A percentile compares a stretch with the other conserved stretches of the same genome.
Evolutionary conservation across 2,888 invertebrate species (phyloP).

Genomic region (Galeruca laticollis): DNA sequence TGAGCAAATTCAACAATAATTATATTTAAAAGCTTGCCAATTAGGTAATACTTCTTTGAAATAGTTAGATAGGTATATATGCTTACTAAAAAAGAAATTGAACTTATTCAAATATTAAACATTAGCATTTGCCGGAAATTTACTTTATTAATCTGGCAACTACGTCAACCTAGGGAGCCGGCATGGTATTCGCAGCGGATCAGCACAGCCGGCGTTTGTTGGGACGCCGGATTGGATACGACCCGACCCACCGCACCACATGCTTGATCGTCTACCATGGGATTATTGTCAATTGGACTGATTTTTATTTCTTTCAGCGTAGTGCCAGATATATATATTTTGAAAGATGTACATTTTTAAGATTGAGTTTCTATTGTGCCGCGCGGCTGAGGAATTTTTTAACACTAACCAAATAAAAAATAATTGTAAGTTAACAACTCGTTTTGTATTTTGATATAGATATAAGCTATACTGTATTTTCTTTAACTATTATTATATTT

Average conservation of each 20-base stretch:
- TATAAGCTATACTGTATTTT: background rate
- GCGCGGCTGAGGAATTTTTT: background rate
- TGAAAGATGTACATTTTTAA: background rate
- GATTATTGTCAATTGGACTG: constrained; percentile 45
- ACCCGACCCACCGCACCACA: constrained; percentile 60
- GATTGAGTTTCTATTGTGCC: background rate
- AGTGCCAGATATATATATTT: background rate
- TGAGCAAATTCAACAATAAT: too few relatives aligned
- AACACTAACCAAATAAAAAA: background rate
- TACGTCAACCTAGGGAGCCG: constrained; percentile 52
- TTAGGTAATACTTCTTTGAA: too few relatives aligned
- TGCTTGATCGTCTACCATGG: constrained; percentile 51
- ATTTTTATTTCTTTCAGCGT: background rate
- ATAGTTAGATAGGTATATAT: too few relatives aligned
- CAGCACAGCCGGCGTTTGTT: constrained; percentile 53
- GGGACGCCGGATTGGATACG: constrained; percentile 31
- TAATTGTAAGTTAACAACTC: background rate
- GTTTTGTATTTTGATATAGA: background rate
- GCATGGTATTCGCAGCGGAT: constrained; percentile 53
- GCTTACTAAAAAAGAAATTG: too few relatives aligned
- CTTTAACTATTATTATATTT: too few relatives aligned
- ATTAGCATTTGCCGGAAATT: background rate
- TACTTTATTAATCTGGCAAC: background rate
- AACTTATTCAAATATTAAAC: too few relatives aligned
- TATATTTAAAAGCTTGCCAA: too few relatives aligned